Percentiles rank a stretch among this genome's conserved stretches.
Evolutionary conservation across 2,113 vertebrate species (phyloP).

Genomic region (Tapirus terrestris): DNA sequence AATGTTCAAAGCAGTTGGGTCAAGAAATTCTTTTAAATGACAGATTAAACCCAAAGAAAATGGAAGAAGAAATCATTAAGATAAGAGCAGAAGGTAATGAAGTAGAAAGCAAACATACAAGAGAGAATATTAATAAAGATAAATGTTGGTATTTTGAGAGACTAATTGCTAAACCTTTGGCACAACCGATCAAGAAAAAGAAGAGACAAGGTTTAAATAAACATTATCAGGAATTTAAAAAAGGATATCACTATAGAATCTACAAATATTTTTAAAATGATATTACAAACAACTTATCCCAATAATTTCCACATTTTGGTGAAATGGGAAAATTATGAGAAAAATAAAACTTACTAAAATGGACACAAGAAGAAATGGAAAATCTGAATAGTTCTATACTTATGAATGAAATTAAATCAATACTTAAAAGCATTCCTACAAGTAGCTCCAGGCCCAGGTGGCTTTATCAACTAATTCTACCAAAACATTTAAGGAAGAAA

Average conservation of each 20-base stretch:
- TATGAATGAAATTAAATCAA: background rate
- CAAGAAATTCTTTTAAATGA: background rate
- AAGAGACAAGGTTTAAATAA: background rate
- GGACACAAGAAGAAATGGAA: background rate
- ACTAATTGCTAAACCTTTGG: background rate
- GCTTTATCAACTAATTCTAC: background rate
- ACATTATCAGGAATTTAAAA: background rate
- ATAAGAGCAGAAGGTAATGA: background rate
- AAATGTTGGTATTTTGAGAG: background rate
- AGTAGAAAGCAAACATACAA: background rate
- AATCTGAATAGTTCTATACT: background rate
- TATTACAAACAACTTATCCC: background rate
- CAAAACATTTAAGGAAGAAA: background rate
- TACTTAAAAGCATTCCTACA: background rate
- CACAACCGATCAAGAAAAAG: background rate
- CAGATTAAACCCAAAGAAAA: background rate
- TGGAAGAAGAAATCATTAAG: background rate
- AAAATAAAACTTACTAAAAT: background rate
- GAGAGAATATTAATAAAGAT: background rate
- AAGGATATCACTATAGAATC: background rate
- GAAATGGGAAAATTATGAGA: background rate
- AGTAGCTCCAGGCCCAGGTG: background rate
- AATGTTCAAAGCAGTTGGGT: background rate
- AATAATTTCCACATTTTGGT: background rate
- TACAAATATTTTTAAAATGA: background rate